A percentile compares a stretch with the other conserved stretches of the same genome.
Conservation (phyloP, 2,113 vertebrate species). For the Casuarius casuarius region DNA sequence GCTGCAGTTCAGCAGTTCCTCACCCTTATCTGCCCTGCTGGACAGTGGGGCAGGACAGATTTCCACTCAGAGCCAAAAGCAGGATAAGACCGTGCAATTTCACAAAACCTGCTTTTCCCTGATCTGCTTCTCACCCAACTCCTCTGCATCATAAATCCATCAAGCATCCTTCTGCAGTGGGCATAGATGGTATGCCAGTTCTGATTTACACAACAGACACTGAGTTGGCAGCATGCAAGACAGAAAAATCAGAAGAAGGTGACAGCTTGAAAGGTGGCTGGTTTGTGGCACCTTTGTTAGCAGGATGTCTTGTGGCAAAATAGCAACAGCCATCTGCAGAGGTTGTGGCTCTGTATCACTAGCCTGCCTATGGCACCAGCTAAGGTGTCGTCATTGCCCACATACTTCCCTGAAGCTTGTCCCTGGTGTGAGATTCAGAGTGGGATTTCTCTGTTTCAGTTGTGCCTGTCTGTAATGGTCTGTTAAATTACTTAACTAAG, state of each 20-base stretch:
- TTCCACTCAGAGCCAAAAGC: not conserved
- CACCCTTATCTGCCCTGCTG: not conserved
- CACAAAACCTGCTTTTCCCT: not conserved
- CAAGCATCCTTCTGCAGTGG: not conserved
- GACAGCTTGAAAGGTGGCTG: not conserved
- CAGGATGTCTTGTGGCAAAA: not conserved
- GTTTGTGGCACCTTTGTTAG: not conserved
- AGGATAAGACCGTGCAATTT: not conserved
- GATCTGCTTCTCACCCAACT: not conserved
- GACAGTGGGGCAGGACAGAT: not conserved
- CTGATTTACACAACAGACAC: rapidly evolving
- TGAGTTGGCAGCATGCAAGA: not conserved
- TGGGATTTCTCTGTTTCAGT: not conserved
- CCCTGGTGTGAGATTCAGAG: no score
- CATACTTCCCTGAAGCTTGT: not conserved
- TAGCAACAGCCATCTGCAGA: rapidly evolving
- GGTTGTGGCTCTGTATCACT: rapidly evolving
- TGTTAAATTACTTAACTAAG: not conserved
- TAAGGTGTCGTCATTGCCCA: rapidly evolving
- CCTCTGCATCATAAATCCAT: not conserved
- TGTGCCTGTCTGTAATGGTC: not conserved
- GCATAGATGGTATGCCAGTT: not conserved
- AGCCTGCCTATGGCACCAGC: not conserved
- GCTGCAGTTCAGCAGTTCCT: not conserved
- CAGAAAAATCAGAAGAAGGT: not conserved